Evolutionary conservation across 2,113 vertebrate genomes (phyloP), one percentile per base, ranked within the genome.

Genomic region (Nyctibius bracteatus): DNA sequence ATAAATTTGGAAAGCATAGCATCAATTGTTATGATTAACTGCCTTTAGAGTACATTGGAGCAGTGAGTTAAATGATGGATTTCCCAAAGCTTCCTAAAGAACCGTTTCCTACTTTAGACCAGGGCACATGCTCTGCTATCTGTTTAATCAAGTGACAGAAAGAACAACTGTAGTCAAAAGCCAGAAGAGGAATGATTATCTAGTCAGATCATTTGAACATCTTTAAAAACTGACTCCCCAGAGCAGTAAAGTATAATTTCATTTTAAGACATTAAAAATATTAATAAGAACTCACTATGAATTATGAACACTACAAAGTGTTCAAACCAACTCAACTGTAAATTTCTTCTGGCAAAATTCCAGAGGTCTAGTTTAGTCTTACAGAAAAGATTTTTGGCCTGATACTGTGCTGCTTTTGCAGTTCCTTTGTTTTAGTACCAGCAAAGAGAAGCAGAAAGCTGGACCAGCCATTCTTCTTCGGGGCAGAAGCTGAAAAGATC

Each of bases 201-300:
- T 51, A 67, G 62, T 41, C 61, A 62, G 63, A 79, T 81, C 88
- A 84, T 85, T 58, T 82, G 80, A 89, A 89, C 37, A 44, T 84
- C 66, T 92, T 91, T 81, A 92, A 91, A 92, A 95, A 52, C 39
- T 82, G 54, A 92, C 51, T 95, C 70, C 61, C 47, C 30, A n/a
- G 22, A 5, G 6, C 47, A 86, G 46, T 37, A 61, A 75, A 90
- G 24, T 61, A 24, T 70, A 55, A 91, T 92, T 83, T 81, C 8
- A 20, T 86, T 92, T 83, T 83, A 66, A 85, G 88, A 72, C 66
- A 85, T 92, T 77, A 95, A 72, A 94, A 91, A 85, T 91, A 86
- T 77, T 85, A 85, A 73, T 52, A 84, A 91, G 47, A 70, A 88
- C 17, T 66, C 59, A n/a, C 37, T 81, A 73, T 90, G 86, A 88